Conservation (phyloP, 2,888 invertebrate genomes). For the Acleris literana region DNA sequence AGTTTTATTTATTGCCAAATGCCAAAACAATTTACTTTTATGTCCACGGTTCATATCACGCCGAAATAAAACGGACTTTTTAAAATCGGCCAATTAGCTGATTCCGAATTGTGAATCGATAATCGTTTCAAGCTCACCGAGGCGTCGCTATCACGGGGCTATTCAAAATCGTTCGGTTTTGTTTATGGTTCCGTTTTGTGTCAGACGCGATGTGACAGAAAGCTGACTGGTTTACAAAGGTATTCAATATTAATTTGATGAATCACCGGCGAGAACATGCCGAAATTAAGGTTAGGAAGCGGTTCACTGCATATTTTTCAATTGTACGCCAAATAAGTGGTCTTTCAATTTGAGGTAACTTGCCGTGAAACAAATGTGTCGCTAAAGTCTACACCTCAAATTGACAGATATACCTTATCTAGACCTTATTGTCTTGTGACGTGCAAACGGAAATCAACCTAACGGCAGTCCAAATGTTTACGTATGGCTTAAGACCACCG, state of each 20-base stretch:
- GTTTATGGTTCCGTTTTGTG: background rate
- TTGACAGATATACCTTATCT: too few relatives aligned
- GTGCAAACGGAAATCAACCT: too few relatives aligned
- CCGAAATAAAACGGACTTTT: background rate
- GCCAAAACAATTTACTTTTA: too few relatives aligned
- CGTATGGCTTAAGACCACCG: too few relatives aligned
- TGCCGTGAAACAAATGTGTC: too few relatives aligned
- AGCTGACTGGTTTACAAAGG: slow-evolving; percentile 17
- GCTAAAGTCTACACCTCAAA: too few relatives aligned
- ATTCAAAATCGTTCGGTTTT: slow-evolving; percentile 11
- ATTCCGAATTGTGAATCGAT: slow-evolving; percentile 8
- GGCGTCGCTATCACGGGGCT: background rate
- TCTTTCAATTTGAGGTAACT: too few relatives aligned
- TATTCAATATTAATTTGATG: slow-evolving; percentile 20
- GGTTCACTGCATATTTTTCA: background rate
- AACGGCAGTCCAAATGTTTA: too few relatives aligned
- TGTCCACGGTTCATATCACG: background rate
- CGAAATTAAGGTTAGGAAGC: background rate
- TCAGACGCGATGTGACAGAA: slow-evolving; percentile 10
- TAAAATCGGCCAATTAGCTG: slow-evolving; percentile 3
- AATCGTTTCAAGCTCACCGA: slow-evolving; percentile 7
- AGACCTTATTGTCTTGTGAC: too few relatives aligned
- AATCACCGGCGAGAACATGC: slow-evolving; percentile 16
- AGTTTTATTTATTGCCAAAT: too few relatives aligned
- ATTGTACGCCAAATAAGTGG: too few relatives aligned